Percentiles rank a stretch among this genome's conserved stretches.
Conservation (phyloP, 2,113 vertebrate species). For the Colius striatus region DNA sequence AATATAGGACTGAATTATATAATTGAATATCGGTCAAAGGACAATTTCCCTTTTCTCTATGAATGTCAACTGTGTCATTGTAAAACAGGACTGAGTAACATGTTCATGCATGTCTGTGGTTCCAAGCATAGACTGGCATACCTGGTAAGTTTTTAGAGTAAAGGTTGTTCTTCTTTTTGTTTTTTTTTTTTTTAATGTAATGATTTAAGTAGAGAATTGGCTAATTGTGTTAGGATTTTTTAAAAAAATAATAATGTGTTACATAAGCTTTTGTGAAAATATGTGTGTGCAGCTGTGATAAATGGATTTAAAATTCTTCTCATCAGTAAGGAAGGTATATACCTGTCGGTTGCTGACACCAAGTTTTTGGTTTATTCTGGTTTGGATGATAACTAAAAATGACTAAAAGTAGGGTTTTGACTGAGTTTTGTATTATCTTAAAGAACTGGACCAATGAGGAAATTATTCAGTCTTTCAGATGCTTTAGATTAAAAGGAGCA, state of each 20-base stretch:
- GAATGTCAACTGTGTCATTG: slow-evolving; percentile 62
- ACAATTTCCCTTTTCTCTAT: slow-evolving; percentile 39
- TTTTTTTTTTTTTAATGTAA: neutral
- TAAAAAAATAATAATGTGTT: neutral
- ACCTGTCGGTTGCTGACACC: neutral
- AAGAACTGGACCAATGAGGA: neutral
- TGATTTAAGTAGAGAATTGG: neutral
- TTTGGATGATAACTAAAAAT: neutral
- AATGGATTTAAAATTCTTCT: neutral
- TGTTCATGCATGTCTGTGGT: slow-evolving; percentile 73
- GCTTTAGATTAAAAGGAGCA: neutral
- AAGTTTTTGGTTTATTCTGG: neutral
- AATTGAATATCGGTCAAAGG: slow-evolving; percentile 51
- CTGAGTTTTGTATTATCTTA: neutral
- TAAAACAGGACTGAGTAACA: slow-evolving; percentile 42
- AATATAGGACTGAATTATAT: slow-evolving; percentile 65
- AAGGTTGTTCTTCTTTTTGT: neutral
- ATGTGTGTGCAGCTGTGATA: neutral
- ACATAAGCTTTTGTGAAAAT: neutral
- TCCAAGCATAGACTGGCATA: slow-evolving; percentile 60
- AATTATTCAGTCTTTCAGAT: neutral
- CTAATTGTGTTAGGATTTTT: neutral
- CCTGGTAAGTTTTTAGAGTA: slow-evolving; percentile 43
- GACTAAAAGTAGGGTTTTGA: neutral
- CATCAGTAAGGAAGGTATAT: neutral